Percentiles rank a stretch among this genome's conserved stretches.
These are phyloP conservation scores for Aphyosemion australe DNA, from an alignment of 2,113 vertebrate species.

Conservation along the genomic window DNA sequence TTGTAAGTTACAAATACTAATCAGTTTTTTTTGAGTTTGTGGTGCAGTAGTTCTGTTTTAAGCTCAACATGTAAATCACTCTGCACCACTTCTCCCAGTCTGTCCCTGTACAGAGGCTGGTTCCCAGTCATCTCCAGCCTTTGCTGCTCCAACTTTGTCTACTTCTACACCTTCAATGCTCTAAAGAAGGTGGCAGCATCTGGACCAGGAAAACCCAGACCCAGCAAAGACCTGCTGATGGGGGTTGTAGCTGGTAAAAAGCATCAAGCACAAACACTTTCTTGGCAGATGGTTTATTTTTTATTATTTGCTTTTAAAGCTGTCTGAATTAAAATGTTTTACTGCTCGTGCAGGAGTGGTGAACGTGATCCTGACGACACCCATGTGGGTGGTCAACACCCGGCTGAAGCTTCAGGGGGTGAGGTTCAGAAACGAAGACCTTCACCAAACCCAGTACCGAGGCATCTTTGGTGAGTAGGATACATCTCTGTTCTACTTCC, in stretches of 20 bases:
- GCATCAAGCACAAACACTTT: background rate
- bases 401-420: slow-evolving; percentile 84
- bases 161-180: slow-evolving; percentile 85
- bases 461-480: slow-evolving; percentile 79
- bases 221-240: slow-evolving; percentile 79
- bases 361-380: slow-evolving; percentile 83
- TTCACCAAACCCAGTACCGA: slow-evolving; percentile 81
- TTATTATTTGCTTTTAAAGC: too few relatives aligned
- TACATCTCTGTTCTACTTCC: background rate
- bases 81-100: slow-evolving; percentile 55
- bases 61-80: background rate
- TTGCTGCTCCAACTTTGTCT: slow-evolving; percentile 86
- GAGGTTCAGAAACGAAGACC: slow-evolving; percentile 81
- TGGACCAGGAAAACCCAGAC: slow-evolving; percentile 51
- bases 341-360: slow-evolving; percentile 70
- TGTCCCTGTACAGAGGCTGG: slow-evolving; percentile 83
- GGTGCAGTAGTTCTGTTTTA: background rate
- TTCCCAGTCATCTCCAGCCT: slow-evolving; percentile 85
- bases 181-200: slow-evolving; percentile 70
- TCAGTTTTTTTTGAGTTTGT: background rate
- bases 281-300: too few relatives aligned
- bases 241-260: slow-evolving; percentile 78
- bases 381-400: slow-evolving; percentile 87
- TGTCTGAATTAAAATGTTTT: background rate
- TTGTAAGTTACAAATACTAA: slow-evolving; percentile 66